A percentile compares a stretch with the other conserved stretches of the same genome.
These are phyloP conservation scores for Amazona finschi DNA, from an alignment of 2,797 vertebrate genomes.

Conservation along the genomic window DNA sequence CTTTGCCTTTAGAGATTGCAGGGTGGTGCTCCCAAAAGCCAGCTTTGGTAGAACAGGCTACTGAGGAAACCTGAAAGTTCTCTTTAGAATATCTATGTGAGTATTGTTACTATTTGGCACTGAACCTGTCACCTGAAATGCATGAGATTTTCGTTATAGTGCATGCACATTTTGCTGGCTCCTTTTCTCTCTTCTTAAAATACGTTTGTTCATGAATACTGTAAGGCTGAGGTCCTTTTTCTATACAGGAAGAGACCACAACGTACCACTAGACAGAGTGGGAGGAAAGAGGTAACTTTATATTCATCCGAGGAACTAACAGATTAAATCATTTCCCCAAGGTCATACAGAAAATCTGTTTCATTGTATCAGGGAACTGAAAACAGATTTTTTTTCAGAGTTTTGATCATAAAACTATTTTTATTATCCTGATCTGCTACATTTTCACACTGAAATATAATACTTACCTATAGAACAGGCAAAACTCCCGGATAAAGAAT, in stretches of 20 bases:
- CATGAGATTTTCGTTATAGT: constrained; percentile 34
- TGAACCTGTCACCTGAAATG: constrained; percentile 36
- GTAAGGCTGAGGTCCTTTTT: neutral
- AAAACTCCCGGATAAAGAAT: neutral
- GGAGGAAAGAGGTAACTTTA: constrained; percentile 11
- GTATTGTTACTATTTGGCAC: constrained; percentile 12
- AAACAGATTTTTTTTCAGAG: neutral
- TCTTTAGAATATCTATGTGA: neutral
- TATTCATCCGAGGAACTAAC: neutral
- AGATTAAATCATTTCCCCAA: neutral
- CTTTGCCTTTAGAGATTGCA: constrained; percentile 14
- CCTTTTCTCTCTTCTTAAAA: constrained; percentile 4
- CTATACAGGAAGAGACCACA: neutral
- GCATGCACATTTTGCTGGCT: neutral
- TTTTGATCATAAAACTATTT: neutral
- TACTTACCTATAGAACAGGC: neutral
- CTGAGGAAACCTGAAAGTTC: constrained; percentile 6
- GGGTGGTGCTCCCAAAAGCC: constrained; percentile 2
- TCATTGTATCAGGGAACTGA: neutral
- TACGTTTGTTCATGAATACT: neutral
- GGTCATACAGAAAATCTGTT: neutral
- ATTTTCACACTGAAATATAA: neutral
- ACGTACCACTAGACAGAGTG: neutral
- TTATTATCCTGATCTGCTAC: neutral
- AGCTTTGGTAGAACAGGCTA: neutral